Conservation (phyloP, 2,113 vertebrate genomes). For the Eudyptes chrysolophus region DNA sequence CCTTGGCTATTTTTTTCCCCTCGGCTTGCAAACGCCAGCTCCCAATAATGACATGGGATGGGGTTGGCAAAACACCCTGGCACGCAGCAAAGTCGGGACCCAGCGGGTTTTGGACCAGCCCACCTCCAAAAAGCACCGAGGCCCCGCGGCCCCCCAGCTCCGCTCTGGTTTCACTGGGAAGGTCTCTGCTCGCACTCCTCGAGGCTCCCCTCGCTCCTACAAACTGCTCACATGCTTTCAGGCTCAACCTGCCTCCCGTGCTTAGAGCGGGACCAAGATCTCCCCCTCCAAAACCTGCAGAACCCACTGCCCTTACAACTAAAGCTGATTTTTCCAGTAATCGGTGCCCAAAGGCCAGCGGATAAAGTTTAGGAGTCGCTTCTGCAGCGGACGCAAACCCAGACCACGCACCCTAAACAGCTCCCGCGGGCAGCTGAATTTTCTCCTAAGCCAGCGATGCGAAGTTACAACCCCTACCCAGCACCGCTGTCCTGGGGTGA, state of each 20-base stretch:
- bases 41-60: fast-evolving
- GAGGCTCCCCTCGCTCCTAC: not conserved
- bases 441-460: not conserved
- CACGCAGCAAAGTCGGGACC: not conserved
- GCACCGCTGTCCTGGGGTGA: not conserved
- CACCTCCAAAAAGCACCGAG: not conserved
- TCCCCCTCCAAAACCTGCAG: not conserved
- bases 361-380: not conserved
- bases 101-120: not conserved
- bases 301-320: not conserved
- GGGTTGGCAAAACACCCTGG: not conserved
- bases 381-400: not conserved
- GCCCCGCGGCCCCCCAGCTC: not conserved
- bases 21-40: not conserved
- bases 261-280: not conserved
- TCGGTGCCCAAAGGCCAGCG: fast-evolving
- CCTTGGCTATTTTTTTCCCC: not conserved
- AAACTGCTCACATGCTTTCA: not conserved
- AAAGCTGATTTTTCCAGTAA: not conserved
- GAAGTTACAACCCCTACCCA: not conserved
- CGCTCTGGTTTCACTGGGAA: not conserved
- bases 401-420: not conserved
- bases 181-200: not conserved
- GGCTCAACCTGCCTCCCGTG: not conserved
- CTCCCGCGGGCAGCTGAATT: not conserved